A percentile compares a stretch with the other conserved stretches of the same genome.
phyloP scores from a whole-genome alignment of 1,140 invertebrate species.

The Euschistus heros region DNA sequence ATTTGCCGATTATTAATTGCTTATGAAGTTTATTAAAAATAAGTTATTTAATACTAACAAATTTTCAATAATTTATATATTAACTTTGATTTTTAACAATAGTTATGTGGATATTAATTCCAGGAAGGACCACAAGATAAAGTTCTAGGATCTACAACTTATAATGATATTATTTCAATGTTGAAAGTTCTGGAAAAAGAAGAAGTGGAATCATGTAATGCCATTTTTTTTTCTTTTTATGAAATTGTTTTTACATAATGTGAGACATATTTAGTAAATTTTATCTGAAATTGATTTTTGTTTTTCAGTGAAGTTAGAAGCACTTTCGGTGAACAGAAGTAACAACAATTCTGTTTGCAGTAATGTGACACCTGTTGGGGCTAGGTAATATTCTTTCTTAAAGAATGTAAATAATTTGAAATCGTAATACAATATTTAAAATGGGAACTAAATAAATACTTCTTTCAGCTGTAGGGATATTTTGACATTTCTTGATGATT shows the following conservation, averaged over 20 bases:
- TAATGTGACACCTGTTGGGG: slow-evolving; percentile 3
- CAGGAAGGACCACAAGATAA: slow-evolving; percentile 14
- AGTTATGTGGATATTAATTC: neutral
- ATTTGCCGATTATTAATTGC: too few relatives aligned
- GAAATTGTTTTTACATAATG: neutral
- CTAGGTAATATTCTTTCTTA: slow-evolving; percentile 11
- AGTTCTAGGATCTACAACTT: slow-evolving; percentile 22
- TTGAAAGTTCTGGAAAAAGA: slow-evolving; percentile 31
- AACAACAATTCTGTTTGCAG: slow-evolving; percentile 23
- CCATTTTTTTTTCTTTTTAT: slow-evolving; percentile 1
- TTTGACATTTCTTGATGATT: slow-evolving; percentile 29
- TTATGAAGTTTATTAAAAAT: too few relatives aligned
- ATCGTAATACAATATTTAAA: too few relatives aligned
- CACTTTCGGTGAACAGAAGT: slow-evolving; percentile 19
- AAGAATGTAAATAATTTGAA: too few relatives aligned
- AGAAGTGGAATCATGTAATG: slow-evolving; percentile 30
- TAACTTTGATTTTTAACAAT: neutral
- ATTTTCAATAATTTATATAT: too few relatives aligned
- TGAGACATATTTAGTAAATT: neutral
- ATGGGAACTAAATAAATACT: too few relatives aligned
- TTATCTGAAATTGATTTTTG: neutral
- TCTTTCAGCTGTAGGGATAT: slow-evolving; percentile 23
- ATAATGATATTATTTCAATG: slow-evolving; percentile 30
- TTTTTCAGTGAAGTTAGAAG: slow-evolving; percentile 23
- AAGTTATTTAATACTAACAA: too few relatives aligned